Base-by-base conservation (phyloP, 1,140 invertebrate species). In the Oedothorax gibbosus region DNA sequence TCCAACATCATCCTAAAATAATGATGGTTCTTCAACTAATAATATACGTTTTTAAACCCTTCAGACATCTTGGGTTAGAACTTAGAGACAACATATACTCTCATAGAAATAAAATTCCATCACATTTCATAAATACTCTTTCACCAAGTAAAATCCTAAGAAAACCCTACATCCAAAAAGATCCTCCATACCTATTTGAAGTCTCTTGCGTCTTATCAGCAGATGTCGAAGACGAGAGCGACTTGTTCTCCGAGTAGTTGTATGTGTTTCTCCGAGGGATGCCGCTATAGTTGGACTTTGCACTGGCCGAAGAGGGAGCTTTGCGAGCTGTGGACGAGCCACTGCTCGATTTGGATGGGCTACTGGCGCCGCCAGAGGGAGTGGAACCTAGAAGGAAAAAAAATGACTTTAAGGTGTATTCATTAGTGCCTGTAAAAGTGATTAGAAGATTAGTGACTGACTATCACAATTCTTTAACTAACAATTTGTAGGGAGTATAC, bases 241-340 rank as follows among this genome's bases (percentile, higher is more conserved):
- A 94, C 91, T 93, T 94, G 88, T 91, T 90, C 87, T 95, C 94
- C 88, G 87, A 73, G 85, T 88, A 87, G 78, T 88, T 88, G 56
- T 88, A 88, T 65, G 88, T 88, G 65, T 87, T 88, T 65, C 88
- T 84, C 73, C 88, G 57, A 15, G 88, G 88, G 78, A 88, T 88
- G 69, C 87, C 87, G 66, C 87, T 87, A 21, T 87, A 80, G 20
- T 85, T 88, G 11, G 75, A 84, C 72, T 86, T 86, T 73, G 75
- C 54, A 82, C 73, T 79, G 65, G 84, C 73, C 15, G 86, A 83
- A 51, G 87, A 65, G 20, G 76, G 76, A 72, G 86, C 60, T 71
- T 87, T 88, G 5, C 87, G 86, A 21, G 86, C 68, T 56, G 79
- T 87, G 21, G 86, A 80, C 6, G 82, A 21, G 35, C 35, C 35